Evolutionary conservation across 2,888 invertebrate species (phyloP), one percentile per base, ranked within the genome.

Genomic region (Mamestra brassicae): DNA sequence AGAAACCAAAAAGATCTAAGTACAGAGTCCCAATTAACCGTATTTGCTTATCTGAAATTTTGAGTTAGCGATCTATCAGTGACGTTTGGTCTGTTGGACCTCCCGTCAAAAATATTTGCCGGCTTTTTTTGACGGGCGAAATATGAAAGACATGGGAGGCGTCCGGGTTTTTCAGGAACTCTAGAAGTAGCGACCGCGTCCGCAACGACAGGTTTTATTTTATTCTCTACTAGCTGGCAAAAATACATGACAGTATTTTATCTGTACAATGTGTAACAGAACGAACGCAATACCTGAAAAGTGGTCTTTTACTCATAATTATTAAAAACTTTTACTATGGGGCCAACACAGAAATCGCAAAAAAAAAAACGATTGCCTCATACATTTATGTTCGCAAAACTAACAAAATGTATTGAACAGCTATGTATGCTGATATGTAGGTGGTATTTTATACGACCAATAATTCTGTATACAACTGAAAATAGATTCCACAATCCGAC

Each of bases 1-100:
- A 26, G 26, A 26, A 70, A 74, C 54, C 73, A 80, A 82, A 80
- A 81, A 78, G 55, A 52, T 55, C 78, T 55, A 26, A 68, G 52
- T 67, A 75, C 68, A 66, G 70, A 81, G 74, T 79, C 69, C 77
- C 74, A 81, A 86, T 87, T 85, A 83, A 70, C 73, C 34, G 65
- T 85, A 76, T 85, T 85, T 84, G 78, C 72, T 74, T 63, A 13
- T 42, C 63, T 64, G 67, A 61, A 50, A 36, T 8, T 64, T 71
- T 60, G 10, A 36, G 13, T 58, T 52, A 26, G 75, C 55, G 63
- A 74, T 74, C 78, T 66, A 82, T 76, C 55, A 63, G 26, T 38
- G 55, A 58, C 15, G 8, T n/a, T 63, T 11, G 17, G 52, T 36
- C n/a, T 36, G 45, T 17, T 42, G 26, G 26, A 8, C 13, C 15